A percentile compares a stretch with the other conserved stretches of the same genome.
Conservation (phyloP, 2,797 vertebrate species). For the Bradypodion ventrale region DNA sequence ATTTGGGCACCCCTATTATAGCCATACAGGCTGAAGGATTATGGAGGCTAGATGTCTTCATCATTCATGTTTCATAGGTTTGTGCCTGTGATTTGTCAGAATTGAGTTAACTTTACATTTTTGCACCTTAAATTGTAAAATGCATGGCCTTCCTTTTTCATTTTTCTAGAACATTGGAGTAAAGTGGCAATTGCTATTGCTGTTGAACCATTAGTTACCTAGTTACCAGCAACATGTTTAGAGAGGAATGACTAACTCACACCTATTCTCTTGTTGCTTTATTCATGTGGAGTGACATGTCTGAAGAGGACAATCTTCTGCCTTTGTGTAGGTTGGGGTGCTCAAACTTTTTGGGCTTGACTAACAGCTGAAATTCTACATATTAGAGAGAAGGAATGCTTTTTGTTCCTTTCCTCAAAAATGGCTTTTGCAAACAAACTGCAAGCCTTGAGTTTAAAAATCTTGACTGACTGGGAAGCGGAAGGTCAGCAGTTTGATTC, state of each 20-base stretch:
- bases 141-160: not conserved
- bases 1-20: too few species aligned
- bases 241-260: too few species aligned
- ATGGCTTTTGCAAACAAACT: not conserved
- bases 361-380: not conserved
- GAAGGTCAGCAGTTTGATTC: too few species aligned
- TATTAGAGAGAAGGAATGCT: not conserved
- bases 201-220: too few species aligned
- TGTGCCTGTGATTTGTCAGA: not conserved
- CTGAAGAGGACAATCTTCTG: not conserved
- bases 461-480: too few species aligned
- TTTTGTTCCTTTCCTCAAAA: not conserved
- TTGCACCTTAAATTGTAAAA: not conserved
- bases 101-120: not conserved
- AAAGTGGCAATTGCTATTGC: not conserved
- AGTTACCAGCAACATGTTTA: too few species aligned
- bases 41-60: not conserved
- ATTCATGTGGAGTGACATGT: too few species aligned
- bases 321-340: too few species aligned
- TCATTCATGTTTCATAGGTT: not conserved
- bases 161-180: not conserved
- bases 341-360: too few species aligned
- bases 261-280: too few species aligned
- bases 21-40: too few species aligned
- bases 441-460: not conserved